Evolutionary conservation across 2,888 invertebrate species (phyloP).

Genomic region (Smittia sp.): DNA sequence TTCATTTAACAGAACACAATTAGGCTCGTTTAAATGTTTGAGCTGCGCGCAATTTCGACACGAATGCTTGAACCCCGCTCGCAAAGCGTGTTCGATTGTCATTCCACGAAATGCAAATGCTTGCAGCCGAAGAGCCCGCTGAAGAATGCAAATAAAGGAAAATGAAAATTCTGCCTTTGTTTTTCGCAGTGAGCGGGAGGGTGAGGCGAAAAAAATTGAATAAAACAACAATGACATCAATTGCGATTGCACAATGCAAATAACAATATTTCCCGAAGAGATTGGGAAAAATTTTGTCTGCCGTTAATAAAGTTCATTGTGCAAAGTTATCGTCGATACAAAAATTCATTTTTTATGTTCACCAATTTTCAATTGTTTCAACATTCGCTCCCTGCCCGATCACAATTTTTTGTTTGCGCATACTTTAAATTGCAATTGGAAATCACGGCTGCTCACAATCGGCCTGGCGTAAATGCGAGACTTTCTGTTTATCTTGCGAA

Average conservation of each 20-base stretch:
- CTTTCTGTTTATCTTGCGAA: too few species aligned
- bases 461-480: too few species aligned
- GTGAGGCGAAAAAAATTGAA: background rate
- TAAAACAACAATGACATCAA: conserved; percentile 34
- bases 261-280: background rate
- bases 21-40: conserved; percentile 1
- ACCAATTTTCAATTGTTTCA: background rate
- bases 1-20: background rate
- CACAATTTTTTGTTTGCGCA: background rate
- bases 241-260: conserved; percentile 28
- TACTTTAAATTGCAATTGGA: too few species aligned
- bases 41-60: background rate
- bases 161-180: conserved; percentile 26
- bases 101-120: conserved; percentile 28
- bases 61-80: conserved; percentile 5
- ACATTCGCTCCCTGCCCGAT: background rate
- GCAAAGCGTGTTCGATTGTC: conserved; percentile 28
- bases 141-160: conserved; percentile 17
- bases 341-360: conserved; percentile 5
- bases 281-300: too few species aligned
- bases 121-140: background rate
- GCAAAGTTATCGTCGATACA: too few species aligned
- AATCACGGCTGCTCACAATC: too few species aligned
- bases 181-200: background rate
- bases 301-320: too few species aligned